Conservation (phyloP, 2,888 invertebrate species). For the Ptilodon capucinus region DNA sequence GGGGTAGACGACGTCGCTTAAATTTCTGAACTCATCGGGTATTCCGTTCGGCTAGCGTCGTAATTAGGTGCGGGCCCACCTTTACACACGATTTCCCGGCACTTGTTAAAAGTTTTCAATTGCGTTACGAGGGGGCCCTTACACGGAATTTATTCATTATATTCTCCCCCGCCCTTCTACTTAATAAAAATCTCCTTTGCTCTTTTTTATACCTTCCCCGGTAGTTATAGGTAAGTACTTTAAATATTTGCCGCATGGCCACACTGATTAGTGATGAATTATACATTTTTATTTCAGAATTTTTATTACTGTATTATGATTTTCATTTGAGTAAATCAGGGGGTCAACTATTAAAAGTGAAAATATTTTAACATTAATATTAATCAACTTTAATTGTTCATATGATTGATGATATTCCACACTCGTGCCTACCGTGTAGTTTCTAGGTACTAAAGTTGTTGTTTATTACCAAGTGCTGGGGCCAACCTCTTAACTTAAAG, state of each 20-base stretch:
- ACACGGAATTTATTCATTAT: constrained; percentile 81
- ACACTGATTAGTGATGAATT: constrained; percentile 74
- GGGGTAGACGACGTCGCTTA: constrained; percentile 49
- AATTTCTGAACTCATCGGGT: constrained; percentile 73
- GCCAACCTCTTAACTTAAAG: too few species aligned
- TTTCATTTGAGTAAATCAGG: constrained; percentile 29
- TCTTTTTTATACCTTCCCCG: constrained; percentile 60
- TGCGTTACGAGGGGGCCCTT: constrained; percentile 75
- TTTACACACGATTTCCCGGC: constrained; percentile 81
- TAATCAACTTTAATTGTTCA: too few species aligned
- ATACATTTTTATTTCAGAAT: constrained; percentile 69
- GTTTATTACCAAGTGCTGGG: too few species aligned
- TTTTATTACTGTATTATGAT: constrained; percentile 58
- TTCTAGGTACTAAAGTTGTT: too few species aligned
- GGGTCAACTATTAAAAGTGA: too few species aligned
- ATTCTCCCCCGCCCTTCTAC: constrained; percentile 66
- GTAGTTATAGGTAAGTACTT: constrained; percentile 70
- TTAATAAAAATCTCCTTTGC: constrained; percentile 77
- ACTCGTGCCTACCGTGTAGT: too few species aligned
- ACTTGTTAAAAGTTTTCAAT: constrained; percentile 83
- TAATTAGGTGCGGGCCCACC: constrained; percentile 77
- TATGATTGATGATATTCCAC: too few species aligned
- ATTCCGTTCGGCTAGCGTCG: constrained; percentile 64
- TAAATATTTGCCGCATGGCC: constrained; percentile 77
- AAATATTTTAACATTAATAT: too few species aligned